phyloP scores from a whole-genome alignment of 2,888 invertebrate genomes.

The Cryptus armator region DNA sequence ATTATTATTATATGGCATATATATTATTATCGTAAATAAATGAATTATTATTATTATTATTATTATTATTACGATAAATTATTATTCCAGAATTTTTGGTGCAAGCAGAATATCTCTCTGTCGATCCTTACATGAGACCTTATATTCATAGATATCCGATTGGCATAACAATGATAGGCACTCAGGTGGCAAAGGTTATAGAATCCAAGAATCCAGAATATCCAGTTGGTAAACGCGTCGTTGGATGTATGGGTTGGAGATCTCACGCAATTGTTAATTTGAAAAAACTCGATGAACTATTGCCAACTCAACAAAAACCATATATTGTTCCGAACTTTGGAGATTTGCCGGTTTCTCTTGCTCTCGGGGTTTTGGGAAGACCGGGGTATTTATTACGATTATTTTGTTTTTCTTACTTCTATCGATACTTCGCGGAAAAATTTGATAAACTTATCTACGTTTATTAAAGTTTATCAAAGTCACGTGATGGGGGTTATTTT shows the following conservation, averaged over 20 bases:
- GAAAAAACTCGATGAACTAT: not conserved
- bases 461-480: too few relatives aligned
- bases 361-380: conserved; percentile 90
- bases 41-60: not conserved
- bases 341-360: conserved; percentile 88
- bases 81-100: conserved; percentile 88
- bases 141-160: conserved; percentile 86
- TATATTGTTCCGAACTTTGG: conserved; percentile 87
- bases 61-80: not conserved
- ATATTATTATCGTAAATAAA: not conserved
- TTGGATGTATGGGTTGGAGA: conserved; percentile 90
- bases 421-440: too few relatives aligned
- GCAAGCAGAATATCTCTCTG: conserved; percentile 89
- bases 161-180: conserved; percentile 90
- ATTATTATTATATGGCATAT: too few relatives aligned
- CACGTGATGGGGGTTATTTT: too few relatives aligned
- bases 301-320: conserved; percentile 63
- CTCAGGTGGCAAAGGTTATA: conserved; percentile 90
- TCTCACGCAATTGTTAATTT: conserved; percentile 86
- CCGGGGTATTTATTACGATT: conserved; percentile 87
- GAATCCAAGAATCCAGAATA: conserved; percentile 89
- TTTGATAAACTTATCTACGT: too few relatives aligned
- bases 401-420: too few relatives aligned
- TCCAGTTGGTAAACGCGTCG: conserved; percentile 89
- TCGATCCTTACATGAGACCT: conserved; percentile 91